These are phyloP conservation scores for Oreotragus oreotragus DNA, from an alignment of 2,113 vertebrate species.

Conservation along the genomic window DNA sequence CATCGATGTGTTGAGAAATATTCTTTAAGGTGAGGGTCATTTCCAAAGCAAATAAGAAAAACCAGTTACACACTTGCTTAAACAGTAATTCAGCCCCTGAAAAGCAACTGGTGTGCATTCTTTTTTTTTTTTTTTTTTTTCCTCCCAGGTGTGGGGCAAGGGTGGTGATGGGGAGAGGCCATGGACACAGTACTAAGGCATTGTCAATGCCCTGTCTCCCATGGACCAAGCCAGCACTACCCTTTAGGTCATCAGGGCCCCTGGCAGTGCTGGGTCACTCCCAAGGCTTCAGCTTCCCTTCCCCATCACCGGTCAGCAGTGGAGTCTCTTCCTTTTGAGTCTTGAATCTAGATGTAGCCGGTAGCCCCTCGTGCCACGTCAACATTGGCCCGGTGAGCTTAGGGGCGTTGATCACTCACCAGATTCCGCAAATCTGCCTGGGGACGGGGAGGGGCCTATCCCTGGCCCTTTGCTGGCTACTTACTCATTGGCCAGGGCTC, in stretches of 20 bases:
- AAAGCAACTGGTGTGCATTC: neutral
- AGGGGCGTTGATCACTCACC: neutral
- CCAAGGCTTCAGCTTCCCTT: neutral
- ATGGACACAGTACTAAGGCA: neutral
- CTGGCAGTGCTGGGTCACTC: neutral
- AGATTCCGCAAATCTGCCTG: neutral
- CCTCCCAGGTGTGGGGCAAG: neutral
- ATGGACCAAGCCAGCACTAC: accelerated
- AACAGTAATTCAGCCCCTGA: neutral
- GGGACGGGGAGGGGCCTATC: neutral
- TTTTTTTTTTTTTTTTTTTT: neutral
- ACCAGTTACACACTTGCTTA: neutral
- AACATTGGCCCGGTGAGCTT: neutral
- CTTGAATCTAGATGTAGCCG: neutral
- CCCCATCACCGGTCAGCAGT: neutral
- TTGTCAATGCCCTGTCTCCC: accelerated
- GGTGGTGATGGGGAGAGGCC: neutral
- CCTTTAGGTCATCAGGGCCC: neutral
- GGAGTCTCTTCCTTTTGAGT: neutral
- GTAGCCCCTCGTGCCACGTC: neutral
- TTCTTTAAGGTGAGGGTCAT: neutral
- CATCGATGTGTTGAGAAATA: neutral
- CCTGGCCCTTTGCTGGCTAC: neutral
- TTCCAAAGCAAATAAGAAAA: neutral
- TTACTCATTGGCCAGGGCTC: neutral